These are phyloP conservation scores for Lepus townsendii DNA, from an alignment of 2,797 vertebrate species.

Conservation along the genomic window DNA sequence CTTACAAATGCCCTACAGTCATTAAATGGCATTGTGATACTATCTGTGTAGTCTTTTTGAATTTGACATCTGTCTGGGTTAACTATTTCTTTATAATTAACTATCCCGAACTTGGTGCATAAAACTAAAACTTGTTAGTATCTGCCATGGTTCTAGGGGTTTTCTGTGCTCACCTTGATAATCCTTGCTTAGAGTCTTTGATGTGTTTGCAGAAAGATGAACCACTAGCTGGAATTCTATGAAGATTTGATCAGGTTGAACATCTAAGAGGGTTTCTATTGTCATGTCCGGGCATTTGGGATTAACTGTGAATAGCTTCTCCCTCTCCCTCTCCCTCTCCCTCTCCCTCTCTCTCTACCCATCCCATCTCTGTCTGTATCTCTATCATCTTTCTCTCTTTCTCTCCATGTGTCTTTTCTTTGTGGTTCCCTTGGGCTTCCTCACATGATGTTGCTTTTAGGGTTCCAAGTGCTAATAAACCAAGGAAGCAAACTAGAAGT, in stretches of 20 bases:
- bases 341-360: accelerated
- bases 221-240: background rate
- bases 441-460: background rate
- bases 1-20: background rate
- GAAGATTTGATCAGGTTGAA: background rate
- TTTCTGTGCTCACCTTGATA: background rate
- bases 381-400: background rate
- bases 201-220: background rate
- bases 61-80: background rate
- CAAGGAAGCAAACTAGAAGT: background rate
- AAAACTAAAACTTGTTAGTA: background rate
- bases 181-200: background rate
- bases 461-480: background rate
- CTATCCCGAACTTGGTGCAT: background rate
- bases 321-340: background rate
- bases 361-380: background rate
- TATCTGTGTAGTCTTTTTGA: background rate
- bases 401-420: background rate
- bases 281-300: background rate
- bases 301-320: background rate
- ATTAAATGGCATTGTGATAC: background rate
- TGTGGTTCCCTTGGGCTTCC: background rate
- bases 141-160: background rate
- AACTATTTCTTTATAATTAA: slow-evolving; percentile 1
- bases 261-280: background rate